Base-by-base conservation (phyloP, 2,113 vertebrate species). In the Etheostoma spectabile region DNA sequence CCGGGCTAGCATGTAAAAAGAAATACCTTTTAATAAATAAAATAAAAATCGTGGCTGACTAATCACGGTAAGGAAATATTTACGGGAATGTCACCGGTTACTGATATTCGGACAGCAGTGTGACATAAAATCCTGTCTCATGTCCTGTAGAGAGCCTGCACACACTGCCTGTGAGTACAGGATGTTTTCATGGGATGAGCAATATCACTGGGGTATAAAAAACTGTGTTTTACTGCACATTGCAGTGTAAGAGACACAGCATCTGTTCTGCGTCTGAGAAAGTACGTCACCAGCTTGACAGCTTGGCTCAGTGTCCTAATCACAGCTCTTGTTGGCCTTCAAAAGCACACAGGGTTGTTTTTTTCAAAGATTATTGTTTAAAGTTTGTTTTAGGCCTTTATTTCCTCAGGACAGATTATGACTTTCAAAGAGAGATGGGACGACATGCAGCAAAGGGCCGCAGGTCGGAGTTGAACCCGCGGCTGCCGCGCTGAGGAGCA, bases 161-260 rank as follows among this genome's bases (percentile, higher is more conserved):
- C 85, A 87, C 83, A 74, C 82, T 80, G 55, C 38, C 67, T 80
- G 74, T 79, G 83, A 87, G 81, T 76, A 46, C 84, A 84, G 91
- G 92, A 93, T 93, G 91, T 93, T 93, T 93, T 89, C 45, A 79
- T 84, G 91, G 88, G 92, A 92, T 93, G 90, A 91, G 91, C 86
- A 42, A 79, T 73, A 89, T 89, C 90, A 74, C 89, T 80, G 60
- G 88, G 89, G 88, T 86, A 91, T 90, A 91, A 90, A 79, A 63
- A 30, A 30, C 30, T 30, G 80, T 80, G 79, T 83, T 93, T 90
- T 75, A 86, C 77, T 79, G 82, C 80, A 86, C 86, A 92, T 88
- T 90, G 86, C 83, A 80, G 57, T 30, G 80, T 59, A 81, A 84
- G 83, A 80, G 86, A 85, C 90, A 90, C 80, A 70, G 83, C 89